Conservation (phyloP, 2,888 invertebrate species). For the Trichopria drosophilae region DNA sequence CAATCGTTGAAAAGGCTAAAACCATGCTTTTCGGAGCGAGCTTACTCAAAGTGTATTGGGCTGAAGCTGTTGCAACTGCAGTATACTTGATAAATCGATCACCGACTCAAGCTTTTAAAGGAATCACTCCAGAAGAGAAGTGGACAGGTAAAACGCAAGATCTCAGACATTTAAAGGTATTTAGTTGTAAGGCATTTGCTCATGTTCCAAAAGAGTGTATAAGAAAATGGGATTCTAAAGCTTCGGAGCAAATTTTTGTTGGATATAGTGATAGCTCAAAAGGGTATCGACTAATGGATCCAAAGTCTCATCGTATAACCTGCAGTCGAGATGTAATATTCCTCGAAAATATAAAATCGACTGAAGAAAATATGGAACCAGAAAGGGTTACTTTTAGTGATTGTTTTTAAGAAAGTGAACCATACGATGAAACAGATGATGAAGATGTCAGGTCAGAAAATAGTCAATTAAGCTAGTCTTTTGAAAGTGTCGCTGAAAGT, state of each 20-base stretch:
- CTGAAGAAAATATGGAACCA: background rate
- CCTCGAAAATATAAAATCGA: conserved; percentile 7
- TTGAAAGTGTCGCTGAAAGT: background rate
- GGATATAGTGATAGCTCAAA: conserved; percentile 3
- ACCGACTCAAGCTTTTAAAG: background rate
- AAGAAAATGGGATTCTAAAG: conserved; percentile 1
- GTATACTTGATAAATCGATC: conserved; percentile 46
- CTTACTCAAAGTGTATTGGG: conserved; percentile 34
- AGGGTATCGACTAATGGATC: background rate
- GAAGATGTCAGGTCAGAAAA: background rate
- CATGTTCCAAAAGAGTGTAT: background rate
- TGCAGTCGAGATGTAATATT: conserved; percentile 24
- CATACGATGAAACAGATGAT: background rate
- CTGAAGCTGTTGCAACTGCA: conserved; percentile 37
- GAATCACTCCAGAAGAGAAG: background rate
- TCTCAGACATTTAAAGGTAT: conserved; percentile 18
- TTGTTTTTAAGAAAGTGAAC: background rate
- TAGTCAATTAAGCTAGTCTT: background rate
- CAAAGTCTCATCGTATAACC: conserved; percentile 18
- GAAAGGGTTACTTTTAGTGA: background rate
- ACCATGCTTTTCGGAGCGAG: too few relatives aligned
- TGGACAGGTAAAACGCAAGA: background rate
- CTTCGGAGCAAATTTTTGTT: background rate
- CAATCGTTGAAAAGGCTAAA: too few relatives aligned
- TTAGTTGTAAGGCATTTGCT: background rate